Conservation (phyloP, 23 tunicate species). For the Ciona savignyi region DNA sequence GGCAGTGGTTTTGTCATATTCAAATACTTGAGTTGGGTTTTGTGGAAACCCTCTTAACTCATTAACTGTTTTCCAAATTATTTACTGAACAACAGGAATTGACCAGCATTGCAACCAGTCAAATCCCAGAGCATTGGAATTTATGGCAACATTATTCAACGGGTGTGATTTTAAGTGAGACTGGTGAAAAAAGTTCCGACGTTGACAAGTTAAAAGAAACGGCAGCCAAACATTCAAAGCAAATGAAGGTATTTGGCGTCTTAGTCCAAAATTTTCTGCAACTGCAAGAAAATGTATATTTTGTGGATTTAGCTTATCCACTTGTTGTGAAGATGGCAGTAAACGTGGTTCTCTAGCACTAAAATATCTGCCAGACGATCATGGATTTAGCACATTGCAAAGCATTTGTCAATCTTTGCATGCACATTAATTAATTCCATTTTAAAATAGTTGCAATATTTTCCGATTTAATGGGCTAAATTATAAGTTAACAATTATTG, state of each 20-base stretch:
- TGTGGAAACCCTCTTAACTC: not conserved
- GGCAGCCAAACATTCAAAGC: constrained; percentile 75
- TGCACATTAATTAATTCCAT: too few species aligned
- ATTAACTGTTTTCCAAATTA: not conserved
- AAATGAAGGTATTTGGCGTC: constrained; percentile 81
- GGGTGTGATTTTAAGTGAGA: constrained; percentile 85
- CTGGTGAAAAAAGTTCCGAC: constrained; percentile 76
- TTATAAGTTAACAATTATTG: too few species aligned
- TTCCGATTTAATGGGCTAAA: too few species aligned
- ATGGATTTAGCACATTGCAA: too few species aligned
- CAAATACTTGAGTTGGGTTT: not conserved
- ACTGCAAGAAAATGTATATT: too few species aligned
- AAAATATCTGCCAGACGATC: too few species aligned
- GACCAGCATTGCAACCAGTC: constrained; percentile 57
- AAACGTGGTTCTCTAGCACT: too few species aligned
- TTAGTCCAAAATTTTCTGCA: too few species aligned
- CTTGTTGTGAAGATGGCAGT: too few species aligned
- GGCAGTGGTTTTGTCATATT: not conserved
- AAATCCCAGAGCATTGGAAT: constrained; percentile 95
- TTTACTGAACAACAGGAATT: constrained; percentile 41
- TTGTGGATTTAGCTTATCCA: too few species aligned
- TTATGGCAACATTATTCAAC: constrained; percentile 91
- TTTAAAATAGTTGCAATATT: too few species aligned
- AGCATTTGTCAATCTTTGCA: too few species aligned
- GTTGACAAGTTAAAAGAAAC: constrained; percentile 65